Percentiles rank a stretch among this genome's conserved stretches.
Conservation (phyloP, 30 jellyfish, hydroid and myxozoan species). For the Chironex yamaguchii region DNA sequence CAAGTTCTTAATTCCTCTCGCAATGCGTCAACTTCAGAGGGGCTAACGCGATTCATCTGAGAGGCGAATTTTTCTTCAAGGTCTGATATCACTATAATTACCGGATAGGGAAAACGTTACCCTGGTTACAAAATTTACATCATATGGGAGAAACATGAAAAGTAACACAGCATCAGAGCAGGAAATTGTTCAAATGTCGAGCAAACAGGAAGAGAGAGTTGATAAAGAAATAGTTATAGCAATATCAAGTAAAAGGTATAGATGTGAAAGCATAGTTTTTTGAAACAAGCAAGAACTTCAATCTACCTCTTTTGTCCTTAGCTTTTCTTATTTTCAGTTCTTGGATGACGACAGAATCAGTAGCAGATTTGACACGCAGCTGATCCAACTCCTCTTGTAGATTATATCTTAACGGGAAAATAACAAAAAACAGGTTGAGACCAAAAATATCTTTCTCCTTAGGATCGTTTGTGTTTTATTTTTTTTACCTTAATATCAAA, state of each 20-base stretch:
- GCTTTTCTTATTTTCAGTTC: constrained; percentile 41
- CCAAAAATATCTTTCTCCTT: neutral
- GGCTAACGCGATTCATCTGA: constrained; percentile 42
- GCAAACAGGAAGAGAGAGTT: no score
- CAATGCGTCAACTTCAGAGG: constrained; percentile 57
- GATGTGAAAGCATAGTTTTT: no score
- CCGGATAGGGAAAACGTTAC: no score
- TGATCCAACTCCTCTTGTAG: constrained; percentile 81
- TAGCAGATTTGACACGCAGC: constrained; percentile 72
- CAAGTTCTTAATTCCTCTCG: constrained; percentile 61
- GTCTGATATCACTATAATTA: constrained; percentile 34
- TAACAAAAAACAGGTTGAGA: neutral
- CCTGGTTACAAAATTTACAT: no score
- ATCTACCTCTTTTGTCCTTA: constrained; percentile 23
- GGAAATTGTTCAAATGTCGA: no score
- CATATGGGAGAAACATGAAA: no score
- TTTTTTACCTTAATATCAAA: no score
- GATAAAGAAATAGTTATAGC: no score
- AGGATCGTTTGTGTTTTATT: neutral
- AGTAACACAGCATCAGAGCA: no score
- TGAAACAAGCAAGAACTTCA: neutral
- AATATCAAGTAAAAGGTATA: neutral
- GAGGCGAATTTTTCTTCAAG: constrained; percentile 41
- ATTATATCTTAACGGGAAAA: neutral
- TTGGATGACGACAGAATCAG: constrained; percentile 29